Evolutionary conservation across 1,140 invertebrate genomes (phyloP), one percentile per base, ranked within the genome.

Genomic region (Orius insidiosus): DNA sequence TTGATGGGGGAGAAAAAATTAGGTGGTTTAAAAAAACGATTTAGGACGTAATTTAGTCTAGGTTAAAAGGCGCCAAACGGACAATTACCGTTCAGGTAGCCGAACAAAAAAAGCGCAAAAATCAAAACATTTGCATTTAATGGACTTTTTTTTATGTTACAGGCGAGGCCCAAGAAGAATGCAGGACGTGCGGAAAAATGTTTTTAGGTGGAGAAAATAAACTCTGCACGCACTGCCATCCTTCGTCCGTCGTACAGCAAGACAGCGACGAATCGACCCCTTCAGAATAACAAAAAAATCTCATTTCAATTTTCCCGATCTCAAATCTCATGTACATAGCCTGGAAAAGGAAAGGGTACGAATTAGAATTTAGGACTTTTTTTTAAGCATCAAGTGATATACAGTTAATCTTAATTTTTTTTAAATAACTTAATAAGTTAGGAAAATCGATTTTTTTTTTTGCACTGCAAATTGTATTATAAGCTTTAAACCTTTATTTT

Each of bases 111-210:
- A 8, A 30, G n/a, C 2, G 18, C 32, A 45, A 16, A 30, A 3
- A 13, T 5, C 5, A 15, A n/a, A 45, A 45, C 14, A 34, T 11
- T 13, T 10, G 11, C 33, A 19, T 24, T 11, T 14, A 34, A 41
- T 11, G 11, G 6, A 42, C 7, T 6, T 36, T 11, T 33, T 24
- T 24, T 24, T 24, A 24, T 24, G 24, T 35, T 42, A 13, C 53
- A 63, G 62, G 59, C 13, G 62, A 63, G 19, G 52, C 57, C 1
- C 59, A 62, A 41, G 63, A 65, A 51, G 59, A 64, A 46, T 65
- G 63, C 48, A 45, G 56, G 5, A 54, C 58, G 11, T 65, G 63
- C 47, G 55, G 56, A 5, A 63, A 63, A 46, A 51, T 55, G 14
- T 64, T 55, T 49, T 6, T 43, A 18, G 24, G 41, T 2, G 24